These are phyloP conservation scores for Sorex fumeus DNA, from an alignment of 2,113 vertebrate species.

Conservation along the genomic window DNA sequence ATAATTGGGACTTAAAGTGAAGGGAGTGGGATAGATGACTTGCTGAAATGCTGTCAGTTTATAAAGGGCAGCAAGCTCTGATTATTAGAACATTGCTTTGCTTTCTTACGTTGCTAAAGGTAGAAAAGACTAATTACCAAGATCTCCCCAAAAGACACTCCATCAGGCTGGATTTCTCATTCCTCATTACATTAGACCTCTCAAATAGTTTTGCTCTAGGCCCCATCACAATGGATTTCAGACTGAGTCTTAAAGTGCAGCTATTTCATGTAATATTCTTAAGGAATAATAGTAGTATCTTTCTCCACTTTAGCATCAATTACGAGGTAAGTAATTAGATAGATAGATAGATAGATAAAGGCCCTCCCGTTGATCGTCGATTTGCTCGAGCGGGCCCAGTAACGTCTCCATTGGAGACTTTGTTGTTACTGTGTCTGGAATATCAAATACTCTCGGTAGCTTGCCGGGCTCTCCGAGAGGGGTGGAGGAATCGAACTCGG, in stretches of 20 bases:
- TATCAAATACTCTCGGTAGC: too few species aligned
- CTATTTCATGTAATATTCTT: background rate
- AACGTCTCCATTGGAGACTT: too few species aligned
- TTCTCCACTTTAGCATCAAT: background rate
- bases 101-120: conserved; percentile 1
- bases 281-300: conserved; percentile 16
- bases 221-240: conserved; percentile 16
- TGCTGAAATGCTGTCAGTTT: conserved; percentile 19
- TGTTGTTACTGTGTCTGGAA: too few species aligned
- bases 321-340: conserved; percentile 45
- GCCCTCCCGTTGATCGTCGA: too few species aligned
- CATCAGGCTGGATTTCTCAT: background rate
- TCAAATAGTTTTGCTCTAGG: background rate
- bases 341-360: too few species aligned
- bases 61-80: background rate
- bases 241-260: background rate
- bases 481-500: too few species aligned
- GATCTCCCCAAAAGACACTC: background rate
- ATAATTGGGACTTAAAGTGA: background rate
- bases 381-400: too few species aligned
- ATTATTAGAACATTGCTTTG: conserved; percentile 38
- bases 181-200: background rate
- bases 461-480: too few species aligned
- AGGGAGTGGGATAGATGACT: background rate
- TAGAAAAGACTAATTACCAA: conserved; percentile 25